phyloP scores from a whole-genome alignment of 2,797 vertebrate species.

The Euthynnus affinis region DNA sequence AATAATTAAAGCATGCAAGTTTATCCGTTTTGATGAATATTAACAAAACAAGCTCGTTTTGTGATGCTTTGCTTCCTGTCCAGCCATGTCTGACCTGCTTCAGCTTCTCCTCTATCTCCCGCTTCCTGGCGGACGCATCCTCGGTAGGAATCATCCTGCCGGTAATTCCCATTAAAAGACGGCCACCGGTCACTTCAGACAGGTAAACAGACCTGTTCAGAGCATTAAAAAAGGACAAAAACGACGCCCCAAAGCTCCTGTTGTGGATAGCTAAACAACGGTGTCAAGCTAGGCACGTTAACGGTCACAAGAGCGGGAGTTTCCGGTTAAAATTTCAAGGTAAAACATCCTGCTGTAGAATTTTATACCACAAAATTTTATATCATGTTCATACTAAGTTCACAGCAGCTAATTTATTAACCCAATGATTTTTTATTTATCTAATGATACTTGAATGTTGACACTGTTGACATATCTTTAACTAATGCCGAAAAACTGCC shows the following conservation, averaged over 20 bases:
- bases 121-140: slow-evolving; percentile 92
- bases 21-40: too few species aligned
- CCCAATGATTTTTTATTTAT: too few species aligned
- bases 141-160: slow-evolving; percentile 93
- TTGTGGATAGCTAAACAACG: background rate
- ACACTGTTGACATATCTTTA: too few species aligned
- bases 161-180: slow-evolving; percentile 16
- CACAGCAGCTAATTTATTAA: too few species aligned
- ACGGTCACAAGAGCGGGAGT: fast-evolving
- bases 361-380: background rate
- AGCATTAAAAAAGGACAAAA: background rate
- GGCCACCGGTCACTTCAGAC: background rate
- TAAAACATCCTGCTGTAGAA: background rate
- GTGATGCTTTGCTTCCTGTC: slow-evolving; percentile 32
- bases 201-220: background rate
- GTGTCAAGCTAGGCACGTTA: background rate
- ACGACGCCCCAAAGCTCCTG: background rate
- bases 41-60: background rate
- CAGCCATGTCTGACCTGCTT: slow-evolving; percentile 89
- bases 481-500: too few species aligned
- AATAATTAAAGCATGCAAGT: fast-evolving
- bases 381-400: too few species aligned
- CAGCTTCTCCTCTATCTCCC: slow-evolving; percentile 95
- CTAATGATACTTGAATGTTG: too few species aligned
- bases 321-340: slow-evolving; percentile 52